Conservation (phyloP, 1,140 invertebrate species). For the Archivesica marissinica region DNA sequence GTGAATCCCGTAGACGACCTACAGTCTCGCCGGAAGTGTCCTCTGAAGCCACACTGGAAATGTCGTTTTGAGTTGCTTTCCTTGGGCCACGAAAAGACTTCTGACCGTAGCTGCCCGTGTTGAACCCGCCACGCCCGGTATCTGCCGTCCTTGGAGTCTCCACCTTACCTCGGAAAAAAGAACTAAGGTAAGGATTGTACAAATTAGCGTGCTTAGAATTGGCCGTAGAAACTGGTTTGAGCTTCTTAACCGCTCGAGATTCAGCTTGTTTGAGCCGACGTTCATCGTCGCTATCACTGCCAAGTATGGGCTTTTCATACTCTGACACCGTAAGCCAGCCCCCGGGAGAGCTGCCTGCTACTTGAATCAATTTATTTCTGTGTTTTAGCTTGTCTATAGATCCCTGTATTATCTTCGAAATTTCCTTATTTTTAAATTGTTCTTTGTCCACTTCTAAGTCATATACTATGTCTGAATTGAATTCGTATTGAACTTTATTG, state of each 20-base stretch:
- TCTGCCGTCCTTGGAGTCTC: too few species aligned
- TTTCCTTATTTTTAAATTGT: not conserved
- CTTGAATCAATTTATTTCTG: constrained; percentile 21
- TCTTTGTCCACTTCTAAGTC: not conserved
- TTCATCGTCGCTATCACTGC: constrained; percentile 13
- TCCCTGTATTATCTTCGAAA: too few species aligned
- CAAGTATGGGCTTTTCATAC: constrained; percentile 9
- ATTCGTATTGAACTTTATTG: not conserved
- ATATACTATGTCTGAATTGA: not conserved
- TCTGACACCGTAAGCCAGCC: not conserved
- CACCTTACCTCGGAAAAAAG: not conserved
- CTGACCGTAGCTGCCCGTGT: not conserved
- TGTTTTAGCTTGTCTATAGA: too few species aligned
- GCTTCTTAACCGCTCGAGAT: not conserved
- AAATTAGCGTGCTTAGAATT: too few species aligned
- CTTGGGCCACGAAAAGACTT: not conserved
- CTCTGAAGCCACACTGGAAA: not conserved
- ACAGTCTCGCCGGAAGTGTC: constrained; percentile 22
- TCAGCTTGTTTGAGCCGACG: not conserved
- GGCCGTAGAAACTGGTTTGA: too few species aligned
- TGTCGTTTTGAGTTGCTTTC: not conserved
- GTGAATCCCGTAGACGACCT: not conserved
- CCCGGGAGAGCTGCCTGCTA: constrained; percentile 3
- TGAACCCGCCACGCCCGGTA: too few species aligned
- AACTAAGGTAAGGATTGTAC: too few species aligned